Percentiles rank a stretch among this genome's conserved stretches.
Conservation (phyloP, 2,797 vertebrate genomes). For the Antennarius maculatus region DNA sequence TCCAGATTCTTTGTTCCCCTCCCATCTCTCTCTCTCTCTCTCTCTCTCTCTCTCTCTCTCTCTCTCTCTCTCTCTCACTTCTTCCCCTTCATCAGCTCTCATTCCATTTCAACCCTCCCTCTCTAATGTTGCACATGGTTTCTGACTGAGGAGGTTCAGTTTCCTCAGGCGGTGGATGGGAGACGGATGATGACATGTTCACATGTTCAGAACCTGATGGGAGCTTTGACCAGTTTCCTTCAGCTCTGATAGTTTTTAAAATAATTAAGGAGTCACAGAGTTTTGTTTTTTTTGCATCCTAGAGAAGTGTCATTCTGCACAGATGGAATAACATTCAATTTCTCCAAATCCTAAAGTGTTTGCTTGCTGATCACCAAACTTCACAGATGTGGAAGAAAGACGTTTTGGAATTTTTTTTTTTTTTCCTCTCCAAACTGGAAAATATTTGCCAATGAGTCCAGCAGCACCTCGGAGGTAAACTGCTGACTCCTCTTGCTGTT, state of each 20-base stretch:
- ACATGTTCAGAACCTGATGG: constrained; percentile 31
- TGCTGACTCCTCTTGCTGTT: constrained; percentile 20
- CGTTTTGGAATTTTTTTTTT: constrained; percentile 10
- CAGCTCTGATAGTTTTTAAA: constrained; percentile 12
- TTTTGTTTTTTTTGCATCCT: neutral
- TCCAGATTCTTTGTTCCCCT: constrained; percentile 68
- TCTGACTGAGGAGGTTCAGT: constrained; percentile 67
- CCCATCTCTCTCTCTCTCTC: constrained; percentile 36
- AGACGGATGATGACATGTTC: constrained; percentile 61
- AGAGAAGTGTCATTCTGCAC: neutral
- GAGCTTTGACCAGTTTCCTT: constrained; percentile 13
- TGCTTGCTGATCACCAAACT: constrained; percentile 15
- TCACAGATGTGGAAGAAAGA: constrained; percentile 23
- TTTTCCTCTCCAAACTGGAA: constrained; percentile 27
- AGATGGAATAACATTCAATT: constrained; percentile 16
- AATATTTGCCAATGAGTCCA: constrained; percentile 33
- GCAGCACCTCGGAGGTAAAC: constrained; percentile 18
- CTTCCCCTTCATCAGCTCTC: constrained; percentile 27
- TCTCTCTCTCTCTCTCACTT: constrained; percentile 17
- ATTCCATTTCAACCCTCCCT: constrained; percentile 47
- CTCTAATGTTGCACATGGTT: constrained; percentile 71
- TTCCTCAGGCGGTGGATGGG: constrained; percentile 61
- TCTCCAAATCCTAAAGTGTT: constrained; percentile 3
- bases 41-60: constrained; percentile 29
- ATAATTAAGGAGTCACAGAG: constrained; percentile 1